Conservation (phyloP, 1,140 invertebrate genomes). For the Nilaparvata lugens region DNA sequence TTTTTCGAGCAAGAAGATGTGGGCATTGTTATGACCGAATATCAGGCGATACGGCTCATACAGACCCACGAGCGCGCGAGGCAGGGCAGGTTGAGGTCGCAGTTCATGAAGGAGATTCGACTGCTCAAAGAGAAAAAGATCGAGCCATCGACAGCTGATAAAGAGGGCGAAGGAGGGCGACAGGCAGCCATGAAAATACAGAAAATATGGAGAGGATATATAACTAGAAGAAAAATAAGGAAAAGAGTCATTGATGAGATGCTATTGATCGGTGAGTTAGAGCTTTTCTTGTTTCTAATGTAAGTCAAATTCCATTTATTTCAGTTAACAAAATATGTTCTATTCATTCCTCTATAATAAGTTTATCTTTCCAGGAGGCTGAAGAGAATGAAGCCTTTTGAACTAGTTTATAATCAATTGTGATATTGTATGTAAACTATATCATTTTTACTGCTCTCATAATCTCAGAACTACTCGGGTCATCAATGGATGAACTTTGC, state of each 20-base stretch:
- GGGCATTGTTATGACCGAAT: conserved; percentile 53
- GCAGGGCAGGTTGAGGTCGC: conserved; percentile 63
- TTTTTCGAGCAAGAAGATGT: conserved; percentile 48
- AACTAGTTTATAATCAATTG: no score
- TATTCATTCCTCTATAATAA: no score
- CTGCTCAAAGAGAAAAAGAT: conserved; percentile 56
- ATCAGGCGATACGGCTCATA: conserved; percentile 75
- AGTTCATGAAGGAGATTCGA: conserved; percentile 85
- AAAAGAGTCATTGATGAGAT: conserved; percentile 70
- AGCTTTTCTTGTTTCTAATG: no score
- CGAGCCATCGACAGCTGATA: conserved; percentile 40
- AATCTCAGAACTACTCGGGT: no score
- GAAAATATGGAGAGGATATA: conserved; percentile 71
- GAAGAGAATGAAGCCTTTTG: no score
- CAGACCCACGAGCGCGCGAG: conserved; percentile 85
- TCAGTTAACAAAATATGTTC: no score
- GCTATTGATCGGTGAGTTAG: conserved; percentile 62
- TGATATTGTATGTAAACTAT: no score
- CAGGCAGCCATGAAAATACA: conserved; percentile 68
- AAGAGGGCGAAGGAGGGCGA: conserved; percentile 36
- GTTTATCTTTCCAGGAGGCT: no score
- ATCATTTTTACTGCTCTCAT: no score
- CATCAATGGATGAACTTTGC: no score
- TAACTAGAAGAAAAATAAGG: conserved; percentile 55
- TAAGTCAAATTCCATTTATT: no score